These are phyloP conservation scores for Trogon melanurus DNA, from an alignment of 2,113 vertebrate genomes.

Conservation along the genomic window DNA sequence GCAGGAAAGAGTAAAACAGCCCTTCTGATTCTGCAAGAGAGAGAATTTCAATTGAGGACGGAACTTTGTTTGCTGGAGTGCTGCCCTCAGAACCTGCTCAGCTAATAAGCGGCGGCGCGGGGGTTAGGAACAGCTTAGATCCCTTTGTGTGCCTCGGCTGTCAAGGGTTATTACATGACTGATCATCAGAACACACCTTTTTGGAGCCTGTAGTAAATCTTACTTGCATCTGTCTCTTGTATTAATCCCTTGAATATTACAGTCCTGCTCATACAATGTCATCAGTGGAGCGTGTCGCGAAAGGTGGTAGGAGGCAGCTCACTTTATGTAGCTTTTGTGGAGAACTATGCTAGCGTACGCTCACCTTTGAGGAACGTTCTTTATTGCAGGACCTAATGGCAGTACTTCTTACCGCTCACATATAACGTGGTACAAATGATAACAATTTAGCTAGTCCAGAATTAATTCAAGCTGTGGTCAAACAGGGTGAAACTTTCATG, in stretches of 20 bases:
- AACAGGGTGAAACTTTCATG: too few species aligned
- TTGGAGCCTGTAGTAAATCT: neutral
- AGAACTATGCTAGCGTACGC: neutral
- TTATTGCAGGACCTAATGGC: neutral
- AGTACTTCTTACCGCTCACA: neutral
- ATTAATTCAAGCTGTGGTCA: neutral
- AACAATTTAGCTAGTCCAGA: neutral
- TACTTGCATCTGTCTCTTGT: neutral
- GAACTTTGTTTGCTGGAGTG: neutral
- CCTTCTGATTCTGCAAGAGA: constrained; percentile 68
- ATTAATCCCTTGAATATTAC: neutral
- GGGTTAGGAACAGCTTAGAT: neutral
- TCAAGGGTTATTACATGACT: neutral
- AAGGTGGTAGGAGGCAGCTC: neutral
- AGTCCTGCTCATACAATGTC: neutral
- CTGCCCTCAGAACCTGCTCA: neutral
- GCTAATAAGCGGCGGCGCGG: neutral
- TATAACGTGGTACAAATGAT: rapidly evolving
- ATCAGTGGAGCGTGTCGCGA: neutral
- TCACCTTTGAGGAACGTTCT: neutral
- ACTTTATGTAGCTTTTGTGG: neutral
- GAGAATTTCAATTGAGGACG: neutral
- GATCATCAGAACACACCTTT: neutral
- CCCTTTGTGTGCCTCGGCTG: neutral
- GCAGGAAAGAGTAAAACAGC: constrained; percentile 48